phyloP scores from a whole-genome alignment of 1,140 invertebrate species.

The Triops cancriformis region DNA sequence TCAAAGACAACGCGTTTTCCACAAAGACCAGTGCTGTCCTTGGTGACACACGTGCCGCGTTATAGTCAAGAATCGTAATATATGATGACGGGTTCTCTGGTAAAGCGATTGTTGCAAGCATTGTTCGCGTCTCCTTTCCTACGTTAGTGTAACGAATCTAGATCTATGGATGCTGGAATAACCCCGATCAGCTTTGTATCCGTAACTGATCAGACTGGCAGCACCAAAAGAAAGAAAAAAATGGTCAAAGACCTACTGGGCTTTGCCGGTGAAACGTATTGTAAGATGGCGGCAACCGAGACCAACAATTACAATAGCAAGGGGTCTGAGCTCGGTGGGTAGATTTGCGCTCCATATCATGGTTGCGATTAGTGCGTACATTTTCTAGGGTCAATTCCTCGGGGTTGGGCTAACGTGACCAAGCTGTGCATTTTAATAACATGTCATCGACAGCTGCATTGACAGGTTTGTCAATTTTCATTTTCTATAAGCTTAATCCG shows the following conservation, averaged over 20 bases:
- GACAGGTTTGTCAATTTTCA: neutral
- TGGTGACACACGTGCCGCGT: neutral
- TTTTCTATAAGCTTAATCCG: neutral
- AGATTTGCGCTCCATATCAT: neutral
- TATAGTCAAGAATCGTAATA: neutral
- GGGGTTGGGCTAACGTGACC: neutral
- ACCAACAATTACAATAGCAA: conserved; percentile 2
- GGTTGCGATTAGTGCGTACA: neutral
- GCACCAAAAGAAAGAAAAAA: neutral
- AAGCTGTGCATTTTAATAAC: conserved; percentile 6
- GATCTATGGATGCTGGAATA: neutral
- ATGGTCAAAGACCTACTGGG: neutral
- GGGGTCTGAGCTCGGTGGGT: neutral
- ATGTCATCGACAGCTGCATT: conserved; percentile 7
- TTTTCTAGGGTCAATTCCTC: neutral
- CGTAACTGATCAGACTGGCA: neutral
- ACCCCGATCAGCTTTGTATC: neutral
- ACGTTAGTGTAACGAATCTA: neutral
- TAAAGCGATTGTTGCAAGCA: neutral
- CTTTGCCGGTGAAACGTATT: neutral
- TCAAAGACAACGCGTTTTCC: no score
- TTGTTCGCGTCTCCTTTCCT: neutral
- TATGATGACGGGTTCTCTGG: neutral
- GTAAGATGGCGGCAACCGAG: neutral
- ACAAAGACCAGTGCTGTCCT: neutral